A percentile compares a stretch with the other conserved stretches of the same genome.
phyloP scores from a whole-genome alignment of 2,797 vertebrate genomes.

The Thripadectes ignobilis region DNA sequence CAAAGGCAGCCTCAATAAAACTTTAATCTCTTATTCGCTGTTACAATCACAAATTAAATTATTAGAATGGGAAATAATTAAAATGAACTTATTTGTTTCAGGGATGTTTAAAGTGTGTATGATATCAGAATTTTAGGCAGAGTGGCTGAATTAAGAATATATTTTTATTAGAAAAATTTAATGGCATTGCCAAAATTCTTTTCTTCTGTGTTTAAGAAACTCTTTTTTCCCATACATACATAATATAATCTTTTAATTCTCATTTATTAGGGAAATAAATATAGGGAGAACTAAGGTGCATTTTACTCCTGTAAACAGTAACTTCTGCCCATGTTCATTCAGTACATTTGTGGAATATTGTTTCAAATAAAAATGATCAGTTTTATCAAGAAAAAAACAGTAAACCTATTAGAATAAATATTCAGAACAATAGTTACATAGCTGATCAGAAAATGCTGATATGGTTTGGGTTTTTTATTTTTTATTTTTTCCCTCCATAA shows the following conservation, averaged over 20 bases:
- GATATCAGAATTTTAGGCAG: neutral
- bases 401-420: neutral
- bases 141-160: neutral
- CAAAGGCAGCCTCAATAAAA: neutral
- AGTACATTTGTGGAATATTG: neutral
- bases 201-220: neutral
- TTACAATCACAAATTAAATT: neutral
- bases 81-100: neutral
- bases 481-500: fast-evolving
- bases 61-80: neutral
- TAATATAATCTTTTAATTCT: neutral
- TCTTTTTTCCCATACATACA: neutral
- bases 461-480: fast-evolving
- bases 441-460: neutral
- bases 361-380: neutral
- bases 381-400: neutral
- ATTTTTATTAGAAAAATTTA: neutral
- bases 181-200: neutral
- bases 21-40: neutral
- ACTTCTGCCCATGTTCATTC: neutral
- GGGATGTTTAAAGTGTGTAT: neutral
- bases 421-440: neutral
- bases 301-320: neutral
- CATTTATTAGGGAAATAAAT: neutral
- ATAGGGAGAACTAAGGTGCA: neutral